These are phyloP conservation scores for Terrapene triunguis DNA, from an alignment of 2,113 vertebrate genomes.

Conservation along the genomic window DNA sequence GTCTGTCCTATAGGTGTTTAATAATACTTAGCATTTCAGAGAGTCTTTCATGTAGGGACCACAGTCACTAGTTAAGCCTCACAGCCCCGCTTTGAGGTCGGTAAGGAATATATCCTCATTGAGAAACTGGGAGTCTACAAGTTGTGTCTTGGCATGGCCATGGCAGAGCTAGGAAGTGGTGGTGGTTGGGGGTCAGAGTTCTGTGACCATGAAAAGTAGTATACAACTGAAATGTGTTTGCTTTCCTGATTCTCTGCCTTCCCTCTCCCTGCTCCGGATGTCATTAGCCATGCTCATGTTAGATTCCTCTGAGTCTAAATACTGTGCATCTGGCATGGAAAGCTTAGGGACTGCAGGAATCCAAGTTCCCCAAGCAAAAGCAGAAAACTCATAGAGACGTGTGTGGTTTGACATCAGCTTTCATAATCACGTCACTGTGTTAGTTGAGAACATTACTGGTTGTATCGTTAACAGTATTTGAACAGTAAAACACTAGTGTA, in stretches of 20 bases:
- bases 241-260: not conserved
- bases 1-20: not conserved
- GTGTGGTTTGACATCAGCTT: not conserved
- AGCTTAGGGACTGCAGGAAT: not conserved
- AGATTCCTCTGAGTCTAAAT: not conserved
- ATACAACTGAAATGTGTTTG: not conserved
- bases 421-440: rapidly evolving
- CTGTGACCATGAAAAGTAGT: not conserved
- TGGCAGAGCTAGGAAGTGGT: not conserved
- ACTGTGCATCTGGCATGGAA: not conserved
- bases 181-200: not conserved
- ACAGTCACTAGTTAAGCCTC: not conserved
- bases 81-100: rapidly evolving
- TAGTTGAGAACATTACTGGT: not conserved
- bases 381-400: not conserved
- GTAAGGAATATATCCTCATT: not conserved
- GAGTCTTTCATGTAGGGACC: constrained; percentile 11
- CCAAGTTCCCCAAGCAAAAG: rapidly evolving
- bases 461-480: not conserved
- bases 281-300: rapidly evolving
- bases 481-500: not conserved
- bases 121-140: not conserved
- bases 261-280: not conserved
- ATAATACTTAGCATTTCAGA: rapidly evolving
- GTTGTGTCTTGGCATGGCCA: not conserved